A percentile compares a stretch with the other conserved stretches of the same genome.
phyloP scores from a whole-genome alignment of 2,797 vertebrate genomes.

The Saguinus oedipus region DNA sequence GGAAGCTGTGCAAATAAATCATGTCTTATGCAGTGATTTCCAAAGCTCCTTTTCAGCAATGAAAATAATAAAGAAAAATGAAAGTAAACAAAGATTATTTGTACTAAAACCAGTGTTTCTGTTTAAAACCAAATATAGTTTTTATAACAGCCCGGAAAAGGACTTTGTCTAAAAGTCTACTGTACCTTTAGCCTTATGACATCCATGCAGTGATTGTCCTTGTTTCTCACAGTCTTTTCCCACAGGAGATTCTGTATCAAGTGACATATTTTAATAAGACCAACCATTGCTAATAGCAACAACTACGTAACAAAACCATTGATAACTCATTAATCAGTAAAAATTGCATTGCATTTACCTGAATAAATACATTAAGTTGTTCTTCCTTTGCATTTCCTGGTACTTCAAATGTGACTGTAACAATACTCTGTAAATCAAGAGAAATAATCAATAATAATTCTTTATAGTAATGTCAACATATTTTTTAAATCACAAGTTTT shows the following conservation, averaged over 20 bases:
- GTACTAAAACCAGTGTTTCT: conserved; percentile 15
- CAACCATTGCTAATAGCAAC: neutral
- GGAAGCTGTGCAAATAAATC: conserved; percentile 12
- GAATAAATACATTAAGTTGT: conserved; percentile 92
- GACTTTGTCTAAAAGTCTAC: neutral
- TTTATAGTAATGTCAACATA: neutral
- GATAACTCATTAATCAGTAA: conserved; percentile 45
- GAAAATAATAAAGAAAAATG: conserved; percentile 36
- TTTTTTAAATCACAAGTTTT: conserved; percentile 24
- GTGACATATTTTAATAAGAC: conserved; percentile 69
- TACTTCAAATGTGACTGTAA: conserved; percentile 95
- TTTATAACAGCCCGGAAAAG: neutral
- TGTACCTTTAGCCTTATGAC: conserved; percentile 94
- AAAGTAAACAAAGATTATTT: conserved; percentile 11
- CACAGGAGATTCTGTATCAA: conserved; percentile 92
- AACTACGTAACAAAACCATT: neutral
- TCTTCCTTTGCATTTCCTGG: conserved; percentile 92
- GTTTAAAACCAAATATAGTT: conserved; percentile 9
- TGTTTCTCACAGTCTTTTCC: conserved; percentile 92
- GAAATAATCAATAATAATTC: conserved; percentile 6
- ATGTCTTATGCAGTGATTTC: neutral
- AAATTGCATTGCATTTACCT: conserved; percentile 84
- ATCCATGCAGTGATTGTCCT: conserved; percentile 89
- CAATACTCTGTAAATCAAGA: conserved; percentile 89
- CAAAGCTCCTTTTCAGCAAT: conserved; percentile 18